Base-by-base conservation (phyloP, 2,888 invertebrate species). In the Trachelus troglodyta region DNA sequence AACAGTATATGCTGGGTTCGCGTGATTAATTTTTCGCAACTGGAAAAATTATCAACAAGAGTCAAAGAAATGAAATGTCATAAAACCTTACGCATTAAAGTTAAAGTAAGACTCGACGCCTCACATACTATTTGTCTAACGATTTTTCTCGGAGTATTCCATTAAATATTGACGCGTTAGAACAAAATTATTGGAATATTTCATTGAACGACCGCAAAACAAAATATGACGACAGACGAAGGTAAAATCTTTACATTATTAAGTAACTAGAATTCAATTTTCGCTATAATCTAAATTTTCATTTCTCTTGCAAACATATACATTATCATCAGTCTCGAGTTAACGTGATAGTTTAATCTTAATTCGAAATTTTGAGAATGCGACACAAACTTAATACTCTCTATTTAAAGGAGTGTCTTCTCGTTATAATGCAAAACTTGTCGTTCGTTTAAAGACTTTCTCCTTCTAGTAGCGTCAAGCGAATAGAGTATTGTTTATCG, bases 401-500 rank as follows among this genome's bases (percentile, higher is more conserved):
- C 56, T 4, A 9, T 23, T 56, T 56, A 23, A 56, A 56, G 56
- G 56, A 56, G 56, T 56, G 23, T 56, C 23, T 56, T 56, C 23
- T 56, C 56, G 56, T 56, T 56, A 56, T 23, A 31, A 71, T 71
- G 71, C 71, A 31, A 71, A 34, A 34, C 34, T 23, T 71, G 33
- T 71, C 71, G 33, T 12, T 71, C 31, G 71, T 71, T 71, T 71
- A 12, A 23, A 56, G 56, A 56, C 56, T 56, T 71, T 34, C 34
- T 71, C 34, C 71, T 31, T 34, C 71, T 71, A 71, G 31, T 34
- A 23, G 33, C 31, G 33, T 34, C 31, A 71, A 71, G 31, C 71
- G 23, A 71, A 30, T 71, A 71, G 71, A 71, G 71, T 71, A 71
- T 71, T 31, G 71, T 33, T 31, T 71, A 71, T 71, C 71, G 71